These are phyloP conservation scores for Chrysochloris asiatica DNA, from an alignment of 2,113 vertebrate species.

Conservation along the genomic window DNA sequence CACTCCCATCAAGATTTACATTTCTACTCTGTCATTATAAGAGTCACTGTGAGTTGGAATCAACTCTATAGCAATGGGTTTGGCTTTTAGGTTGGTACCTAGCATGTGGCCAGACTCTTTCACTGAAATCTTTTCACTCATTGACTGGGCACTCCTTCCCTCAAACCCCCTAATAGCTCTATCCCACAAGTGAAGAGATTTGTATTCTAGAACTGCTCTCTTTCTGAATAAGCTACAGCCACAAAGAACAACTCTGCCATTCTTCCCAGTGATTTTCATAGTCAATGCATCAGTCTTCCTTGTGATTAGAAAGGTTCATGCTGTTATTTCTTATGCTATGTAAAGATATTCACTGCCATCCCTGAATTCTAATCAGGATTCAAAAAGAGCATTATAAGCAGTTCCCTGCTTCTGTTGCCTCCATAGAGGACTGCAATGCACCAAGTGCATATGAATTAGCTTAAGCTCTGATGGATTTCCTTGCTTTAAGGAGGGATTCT, in stretches of 20 bases:
- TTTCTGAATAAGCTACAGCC: background rate
- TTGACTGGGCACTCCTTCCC: too few species aligned
- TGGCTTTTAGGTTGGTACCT: too few species aligned
- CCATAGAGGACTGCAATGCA: slow-evolving; percentile 21
- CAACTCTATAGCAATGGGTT: too few species aligned
- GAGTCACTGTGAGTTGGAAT: too few species aligned
- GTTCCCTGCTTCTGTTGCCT: background rate
- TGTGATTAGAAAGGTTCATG: slow-evolving; percentile 69
- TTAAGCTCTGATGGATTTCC: slow-evolving; percentile 2
- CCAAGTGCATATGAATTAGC: slow-evolving; percentile 53
- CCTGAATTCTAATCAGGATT: slow-evolving; percentile 62
- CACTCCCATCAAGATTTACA: too few species aligned
- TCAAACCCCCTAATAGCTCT: background rate
- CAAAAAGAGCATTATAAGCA: background rate
- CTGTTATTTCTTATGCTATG: slow-evolving; percentile 47
- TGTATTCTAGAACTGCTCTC: background rate
- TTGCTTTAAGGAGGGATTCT: background rate
- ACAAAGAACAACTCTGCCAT: background rate
- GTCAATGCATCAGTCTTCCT: slow-evolving; percentile 29
- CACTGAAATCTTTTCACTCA: background rate
- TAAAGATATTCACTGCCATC: slow-evolving; percentile 12
- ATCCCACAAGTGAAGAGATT: background rate
- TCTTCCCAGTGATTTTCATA: slow-evolving; percentile 45
- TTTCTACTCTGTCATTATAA: too few species aligned
- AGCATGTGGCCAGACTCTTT: background rate